phyloP scores from a whole-genome alignment of 2,888 invertebrate species.

The Nowickia ferox region DNA sequence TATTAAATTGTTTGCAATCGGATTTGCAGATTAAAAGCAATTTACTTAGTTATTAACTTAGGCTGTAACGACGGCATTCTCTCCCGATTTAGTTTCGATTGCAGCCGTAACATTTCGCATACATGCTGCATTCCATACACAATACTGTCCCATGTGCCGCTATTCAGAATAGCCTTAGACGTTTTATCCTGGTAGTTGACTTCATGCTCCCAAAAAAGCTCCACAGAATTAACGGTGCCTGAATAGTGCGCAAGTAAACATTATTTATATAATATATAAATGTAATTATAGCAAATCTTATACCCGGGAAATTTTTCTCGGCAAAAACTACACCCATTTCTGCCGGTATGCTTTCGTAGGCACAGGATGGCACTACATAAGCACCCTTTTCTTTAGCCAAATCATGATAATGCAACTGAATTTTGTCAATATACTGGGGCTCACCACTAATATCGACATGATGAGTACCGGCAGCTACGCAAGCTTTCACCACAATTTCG shows the following conservation, averaged over 20 bases:
- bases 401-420: conserved; percentile 69
- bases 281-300: background rate
- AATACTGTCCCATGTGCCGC: conserved; percentile 71
- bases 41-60: conserved; percentile 61
- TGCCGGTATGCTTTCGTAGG: conserved; percentile 68
- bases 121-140: conserved; percentile 60
- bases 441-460: conserved; percentile 73
- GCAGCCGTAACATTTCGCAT: conserved; percentile 44
- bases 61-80: conserved; percentile 60
- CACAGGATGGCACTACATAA: conserved; percentile 70
- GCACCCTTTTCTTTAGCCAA: conserved; percentile 66
- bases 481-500: conserved; percentile 72
- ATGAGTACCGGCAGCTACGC: conserved; percentile 71
- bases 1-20: background rate
- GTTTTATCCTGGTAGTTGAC: conserved; percentile 61
- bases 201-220: conserved; percentile 67
- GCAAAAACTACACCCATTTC: conserved; percentile 73
- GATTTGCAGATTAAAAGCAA: background rate
- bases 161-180: conserved; percentile 64
- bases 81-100: conserved; percentile 51
- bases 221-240: conserved; percentile 73
- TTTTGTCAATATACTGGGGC: conserved; percentile 70
- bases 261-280: too few relatives aligned
- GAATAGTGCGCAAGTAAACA: background rate
- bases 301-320: conserved; percentile 71